Evolutionary conservation across 2,797 vertebrate species (phyloP).

Genomic region (Glossophaga mutica): DNA sequence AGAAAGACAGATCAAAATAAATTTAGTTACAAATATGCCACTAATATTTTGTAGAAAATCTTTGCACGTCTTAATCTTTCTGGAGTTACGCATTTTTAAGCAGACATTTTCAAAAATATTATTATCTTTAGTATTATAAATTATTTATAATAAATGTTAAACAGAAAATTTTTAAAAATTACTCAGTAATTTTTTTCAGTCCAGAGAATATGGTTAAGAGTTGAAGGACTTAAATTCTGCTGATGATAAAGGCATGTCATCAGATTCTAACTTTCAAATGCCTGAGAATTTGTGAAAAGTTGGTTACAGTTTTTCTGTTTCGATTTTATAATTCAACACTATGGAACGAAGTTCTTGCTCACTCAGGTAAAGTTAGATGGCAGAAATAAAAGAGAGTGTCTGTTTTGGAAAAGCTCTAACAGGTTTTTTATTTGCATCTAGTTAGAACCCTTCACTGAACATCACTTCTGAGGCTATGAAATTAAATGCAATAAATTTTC

Average conservation of each 20-base stretch:
- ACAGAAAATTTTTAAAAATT: background rate
- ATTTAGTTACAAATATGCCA: background rate
- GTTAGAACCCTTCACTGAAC: background rate
- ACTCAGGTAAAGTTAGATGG: background rate
- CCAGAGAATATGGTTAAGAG: background rate
- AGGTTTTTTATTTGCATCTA: slow-evolving; percentile 8
- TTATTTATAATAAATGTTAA: slow-evolving; percentile 11
- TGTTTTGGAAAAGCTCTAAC: background rate
- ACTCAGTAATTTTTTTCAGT: background rate
- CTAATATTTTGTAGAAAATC: background rate
- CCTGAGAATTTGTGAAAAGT: background rate
- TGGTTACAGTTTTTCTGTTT: background rate
- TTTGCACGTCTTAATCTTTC: background rate
- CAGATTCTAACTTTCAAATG: background rate
- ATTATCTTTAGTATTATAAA: background rate
- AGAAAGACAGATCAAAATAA: background rate
- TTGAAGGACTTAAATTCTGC: background rate
- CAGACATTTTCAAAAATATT: background rate
- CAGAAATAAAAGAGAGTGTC: background rate
- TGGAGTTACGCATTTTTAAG: background rate
- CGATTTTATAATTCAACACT: background rate
- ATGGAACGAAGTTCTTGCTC: background rate
- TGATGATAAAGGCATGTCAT: background rate
- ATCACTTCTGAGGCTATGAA: background rate
- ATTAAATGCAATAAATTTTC: background rate